Evolutionary conservation across 2,113 vertebrate species (phyloP).

Genomic region (Sitta europaea): DNA sequence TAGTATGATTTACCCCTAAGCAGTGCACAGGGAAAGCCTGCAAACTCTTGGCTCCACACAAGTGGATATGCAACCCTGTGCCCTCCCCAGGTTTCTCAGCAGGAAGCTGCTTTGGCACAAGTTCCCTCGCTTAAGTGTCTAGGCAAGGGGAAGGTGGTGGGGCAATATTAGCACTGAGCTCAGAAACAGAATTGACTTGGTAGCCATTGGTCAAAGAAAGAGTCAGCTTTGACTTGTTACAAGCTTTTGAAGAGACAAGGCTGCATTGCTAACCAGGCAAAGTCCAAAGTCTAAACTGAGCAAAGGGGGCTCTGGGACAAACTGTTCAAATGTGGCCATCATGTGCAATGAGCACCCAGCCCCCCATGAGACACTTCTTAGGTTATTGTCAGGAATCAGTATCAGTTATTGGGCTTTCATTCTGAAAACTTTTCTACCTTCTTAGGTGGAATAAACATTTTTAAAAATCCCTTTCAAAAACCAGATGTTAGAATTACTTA

Average conservation of each 20-base stretch:
- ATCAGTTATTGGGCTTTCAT: not conserved
- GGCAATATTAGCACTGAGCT: not conserved
- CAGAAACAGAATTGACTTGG: not conserved
- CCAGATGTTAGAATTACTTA: not conserved
- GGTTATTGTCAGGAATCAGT: not conserved
- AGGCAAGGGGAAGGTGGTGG: not conserved
- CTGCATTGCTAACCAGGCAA: not conserved
- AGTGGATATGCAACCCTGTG: not conserved
- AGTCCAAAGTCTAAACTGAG: not conserved
- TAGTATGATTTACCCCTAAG: not conserved
- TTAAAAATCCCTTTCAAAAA: not conserved
- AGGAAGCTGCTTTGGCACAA: not conserved
- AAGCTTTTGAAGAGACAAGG: not conserved
- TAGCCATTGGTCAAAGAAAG: not conserved
- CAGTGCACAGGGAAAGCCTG: not conserved
- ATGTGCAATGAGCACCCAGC: not conserved
- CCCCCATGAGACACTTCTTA: not conserved
- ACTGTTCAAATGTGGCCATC: not conserved
- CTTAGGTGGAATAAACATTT: not conserved
- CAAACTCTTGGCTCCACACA: not conserved
- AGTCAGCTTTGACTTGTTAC: not conserved
- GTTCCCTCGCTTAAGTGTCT: not conserved
- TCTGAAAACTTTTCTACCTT: not conserved
- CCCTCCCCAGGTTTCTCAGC: not conserved
- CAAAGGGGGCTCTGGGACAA: not conserved